Evolutionary conservation across 2,113 vertebrate species (phyloP).

Genomic region (Nyctereutes procyonoides): DNA sequence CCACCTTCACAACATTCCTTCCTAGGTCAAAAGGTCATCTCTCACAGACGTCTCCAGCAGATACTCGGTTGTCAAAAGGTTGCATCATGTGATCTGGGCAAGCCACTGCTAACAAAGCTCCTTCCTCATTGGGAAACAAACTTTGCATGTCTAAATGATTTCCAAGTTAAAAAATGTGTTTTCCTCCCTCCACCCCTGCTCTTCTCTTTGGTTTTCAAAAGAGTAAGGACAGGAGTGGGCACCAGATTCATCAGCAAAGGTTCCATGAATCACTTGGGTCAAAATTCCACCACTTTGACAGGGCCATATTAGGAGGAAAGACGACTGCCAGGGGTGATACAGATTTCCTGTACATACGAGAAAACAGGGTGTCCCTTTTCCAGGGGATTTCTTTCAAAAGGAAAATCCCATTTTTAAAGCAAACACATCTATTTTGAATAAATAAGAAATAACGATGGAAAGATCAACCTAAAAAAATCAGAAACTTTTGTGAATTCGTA

Average conservation of each 20-base stretch:
- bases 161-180: constrained; percentile 72
- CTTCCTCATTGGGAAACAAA: constrained; percentile 86
- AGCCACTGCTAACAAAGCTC: constrained; percentile 90
- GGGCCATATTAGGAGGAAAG: constrained; percentile 14
- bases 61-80: constrained; percentile 94
- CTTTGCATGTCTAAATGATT: constrained; percentile 81
- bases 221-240: background rate
- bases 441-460: constrained; percentile 49
- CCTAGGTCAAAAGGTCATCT: constrained; percentile 92
- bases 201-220: constrained; percentile 65
- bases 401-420: constrained; percentile 65
- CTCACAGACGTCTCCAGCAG: constrained; percentile 94
- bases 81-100: constrained; percentile 90
- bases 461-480: constrained; percentile 45
- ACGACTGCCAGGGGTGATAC: constrained; percentile 19
- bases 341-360: constrained; percentile 64
- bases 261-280: background rate
- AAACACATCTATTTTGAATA: constrained; percentile 49
- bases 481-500: constrained; percentile 31
- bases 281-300: constrained; percentile 74
- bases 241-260: constrained; percentile 19
- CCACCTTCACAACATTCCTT: constrained; percentile 95
- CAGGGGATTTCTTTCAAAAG: constrained; percentile 62
- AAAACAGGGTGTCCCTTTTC: constrained; percentile 68
- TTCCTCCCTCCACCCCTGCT: background rate